These are phyloP conservation scores for Globodera rostochiensis DNA, from an alignment of 1,140 invertebrate genomes.

Conservation along the genomic window DNA sequence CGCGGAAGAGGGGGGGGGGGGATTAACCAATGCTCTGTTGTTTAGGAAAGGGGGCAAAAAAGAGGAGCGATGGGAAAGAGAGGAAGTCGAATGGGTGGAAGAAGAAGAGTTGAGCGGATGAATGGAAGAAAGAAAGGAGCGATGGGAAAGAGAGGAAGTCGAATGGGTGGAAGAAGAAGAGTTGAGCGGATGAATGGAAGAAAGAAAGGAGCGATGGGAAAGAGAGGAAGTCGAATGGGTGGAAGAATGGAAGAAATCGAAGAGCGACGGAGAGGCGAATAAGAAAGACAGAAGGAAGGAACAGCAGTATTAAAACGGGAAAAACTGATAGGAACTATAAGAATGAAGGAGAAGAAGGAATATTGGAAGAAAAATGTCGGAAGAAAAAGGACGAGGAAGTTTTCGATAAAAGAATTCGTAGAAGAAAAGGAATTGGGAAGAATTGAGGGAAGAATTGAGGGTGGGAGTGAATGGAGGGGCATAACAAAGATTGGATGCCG, in stretches of 20 bases:
- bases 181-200: background rate
- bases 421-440: background rate
- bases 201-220: background rate
- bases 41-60: background rate
- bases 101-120: background rate
- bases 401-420: no score
- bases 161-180: background rate
- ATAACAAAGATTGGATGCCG: background rate
- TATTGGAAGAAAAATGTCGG: no score
- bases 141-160: background rate
- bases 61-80: background rate
- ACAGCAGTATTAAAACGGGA: no score
- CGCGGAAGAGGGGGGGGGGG: background rate
- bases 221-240: background rate
- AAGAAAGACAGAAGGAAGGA: no score
- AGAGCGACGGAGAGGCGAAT: background rate
- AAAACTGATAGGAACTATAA: no score
- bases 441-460: background rate
- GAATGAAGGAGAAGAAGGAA: no score
- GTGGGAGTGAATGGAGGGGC: background rate
- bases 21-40: slow-evolving; percentile 12
- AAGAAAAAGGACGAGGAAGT: no score
- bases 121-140: background rate
- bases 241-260: background rate
- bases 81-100: background rate